Evolutionary conservation across 2,888 invertebrate species (phyloP).

Genomic region (Pogonocherus hispidulus): DNA sequence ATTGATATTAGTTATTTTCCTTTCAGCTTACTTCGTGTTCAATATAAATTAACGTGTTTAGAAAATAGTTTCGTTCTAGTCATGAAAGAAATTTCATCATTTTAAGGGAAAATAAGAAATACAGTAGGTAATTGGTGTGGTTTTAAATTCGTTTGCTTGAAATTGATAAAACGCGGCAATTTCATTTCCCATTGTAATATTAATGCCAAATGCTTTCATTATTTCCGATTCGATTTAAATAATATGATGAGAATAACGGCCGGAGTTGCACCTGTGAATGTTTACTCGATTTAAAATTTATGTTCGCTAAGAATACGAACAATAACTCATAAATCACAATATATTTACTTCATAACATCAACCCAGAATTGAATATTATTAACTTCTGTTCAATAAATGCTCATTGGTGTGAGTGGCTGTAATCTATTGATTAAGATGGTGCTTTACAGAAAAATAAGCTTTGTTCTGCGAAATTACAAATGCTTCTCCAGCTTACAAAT

Average conservation of each 20-base stretch:
- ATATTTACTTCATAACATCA: constrained; percentile 21
- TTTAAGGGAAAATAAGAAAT: not conserved
- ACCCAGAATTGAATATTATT: constrained; percentile 9
- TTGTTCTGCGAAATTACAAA: not conserved
- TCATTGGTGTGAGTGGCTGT: constrained; percentile 10
- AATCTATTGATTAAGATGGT: constrained; percentile 7
- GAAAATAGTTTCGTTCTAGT: too few relatives aligned
- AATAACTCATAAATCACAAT: constrained; percentile 14
- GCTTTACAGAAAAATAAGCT: not conserved
- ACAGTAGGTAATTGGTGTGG: not conserved
- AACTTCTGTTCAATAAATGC: constrained; percentile 16
- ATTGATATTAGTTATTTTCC: too few relatives aligned
- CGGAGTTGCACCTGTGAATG: constrained; percentile 14
- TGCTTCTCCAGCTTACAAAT: not conserved
- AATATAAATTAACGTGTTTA: too few relatives aligned
- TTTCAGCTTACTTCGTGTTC: too few relatives aligned
- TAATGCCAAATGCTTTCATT: constrained; percentile 17
- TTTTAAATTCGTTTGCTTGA: not conserved
- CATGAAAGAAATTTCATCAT: too few relatives aligned
- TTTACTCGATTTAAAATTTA: constrained; percentile 26
- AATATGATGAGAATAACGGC: constrained; percentile 18
- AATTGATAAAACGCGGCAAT: too few relatives aligned
- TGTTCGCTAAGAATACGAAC: constrained; percentile 18
- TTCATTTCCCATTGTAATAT: not conserved
- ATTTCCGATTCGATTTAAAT: constrained; percentile 21